Base-by-base conservation (phyloP, 2,888 invertebrate species). In the Drosophila gaucha region DNA sequence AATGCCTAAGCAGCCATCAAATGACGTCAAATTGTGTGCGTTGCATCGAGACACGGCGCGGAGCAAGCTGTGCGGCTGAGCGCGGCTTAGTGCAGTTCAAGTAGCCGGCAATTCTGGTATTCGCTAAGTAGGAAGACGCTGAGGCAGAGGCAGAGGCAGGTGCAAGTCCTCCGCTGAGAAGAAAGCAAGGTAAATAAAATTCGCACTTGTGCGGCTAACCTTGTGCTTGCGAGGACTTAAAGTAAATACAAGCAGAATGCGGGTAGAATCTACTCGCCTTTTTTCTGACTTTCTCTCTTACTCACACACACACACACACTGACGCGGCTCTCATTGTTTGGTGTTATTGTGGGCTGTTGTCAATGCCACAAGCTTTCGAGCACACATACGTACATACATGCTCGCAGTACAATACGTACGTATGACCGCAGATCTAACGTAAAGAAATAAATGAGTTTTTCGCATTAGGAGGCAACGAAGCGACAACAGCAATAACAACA, bases 361-460 rank as follows among this genome's bases (percentile, higher is more conserved):
- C 67, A 57, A 38, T 36, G 36, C 28, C 55, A 59, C 28, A 41
- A 20, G 28, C 35, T 46, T 26, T 18, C 44, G 58, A 8, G 38
- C 51, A 39, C 20, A 60, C 46, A 55, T 2, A 52, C 36, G n/a
- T n/a, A n/a, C n/a, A n/a, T n/a, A 39, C 24, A 9, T 10, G 44
- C 33, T 51, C n/a, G 50, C 43, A 49, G 38, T 38, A 20, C 24
- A 46, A 41, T 30, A 35, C 50, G 46, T 51, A 71, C 71, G 63
- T 74, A 67, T 83, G 83, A 86, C 78, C 87, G 69, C 87, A 84
- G 86, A 84, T 84, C 78, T 84, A 84, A 84, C 76, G 82, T 70
- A 67, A 78, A 79, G 86, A 80, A 84, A 84, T 84, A 84, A 84
- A 84, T 84, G 83, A 84, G 85, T 84, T 84, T 84, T 86, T 86